Conservation (phyloP, 2,113 vertebrate genomes). For the Astur gentilis region DNA sequence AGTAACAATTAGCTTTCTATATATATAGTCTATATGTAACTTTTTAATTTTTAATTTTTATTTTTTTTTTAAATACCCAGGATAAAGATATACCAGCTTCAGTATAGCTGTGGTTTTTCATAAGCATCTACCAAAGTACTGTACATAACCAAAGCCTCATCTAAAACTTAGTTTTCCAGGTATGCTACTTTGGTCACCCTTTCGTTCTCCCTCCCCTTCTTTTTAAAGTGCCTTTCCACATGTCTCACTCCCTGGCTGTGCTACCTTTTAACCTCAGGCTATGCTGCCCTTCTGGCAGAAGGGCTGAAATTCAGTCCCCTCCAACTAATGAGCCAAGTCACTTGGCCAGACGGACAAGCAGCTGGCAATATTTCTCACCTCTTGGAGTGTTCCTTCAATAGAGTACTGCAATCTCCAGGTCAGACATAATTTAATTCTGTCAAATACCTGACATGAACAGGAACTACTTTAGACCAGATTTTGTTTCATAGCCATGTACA, state of each 20-base stretch:
- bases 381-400: not conserved
- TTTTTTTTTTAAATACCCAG: not conserved
- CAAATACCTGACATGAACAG: not conserved
- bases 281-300: accelerated
- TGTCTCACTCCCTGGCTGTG: not conserved
- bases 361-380: not conserved
- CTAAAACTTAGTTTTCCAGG: not conserved
- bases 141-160: not conserved
- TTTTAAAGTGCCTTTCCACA: not conserved
- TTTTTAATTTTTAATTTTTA: not conserved
- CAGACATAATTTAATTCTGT: not conserved
- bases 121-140: not conserved
- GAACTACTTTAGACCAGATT: not conserved
- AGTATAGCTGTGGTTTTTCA: not conserved
- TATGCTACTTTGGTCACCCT: not conserved
- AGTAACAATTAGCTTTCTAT: constrained; percentile 18
- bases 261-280: not conserved
- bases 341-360: not conserved
- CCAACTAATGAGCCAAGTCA: not conserved
- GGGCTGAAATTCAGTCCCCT: not conserved
- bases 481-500: accelerated
- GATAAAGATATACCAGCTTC: constrained; percentile 16
- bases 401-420: not conserved
- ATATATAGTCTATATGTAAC: constrained; percentile 13
- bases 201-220: not conserved